Evolutionary conservation across 2,797 vertebrate genomes (phyloP).

Genomic region (Rhabdophis nuchalis): DNA sequence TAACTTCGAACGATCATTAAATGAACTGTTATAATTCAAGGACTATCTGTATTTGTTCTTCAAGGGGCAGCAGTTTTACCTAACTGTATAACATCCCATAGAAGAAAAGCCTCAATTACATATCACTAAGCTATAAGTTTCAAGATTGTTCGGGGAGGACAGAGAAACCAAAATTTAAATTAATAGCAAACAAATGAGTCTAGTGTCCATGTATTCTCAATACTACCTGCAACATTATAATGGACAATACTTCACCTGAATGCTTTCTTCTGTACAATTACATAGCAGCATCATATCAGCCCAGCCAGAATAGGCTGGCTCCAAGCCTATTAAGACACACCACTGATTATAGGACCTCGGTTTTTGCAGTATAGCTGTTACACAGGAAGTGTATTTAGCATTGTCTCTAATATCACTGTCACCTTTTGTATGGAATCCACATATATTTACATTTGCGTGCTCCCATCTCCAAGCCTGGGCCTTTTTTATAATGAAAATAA

Average conservation of each 20-base stretch:
- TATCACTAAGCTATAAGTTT: neutral
- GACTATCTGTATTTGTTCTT: neutral
- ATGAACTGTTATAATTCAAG: no score
- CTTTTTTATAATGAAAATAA: conserved; percentile 42
- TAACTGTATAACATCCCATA: neutral
- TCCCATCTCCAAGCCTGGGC: neutral
- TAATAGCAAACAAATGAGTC: neutral
- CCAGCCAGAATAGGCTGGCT: neutral
- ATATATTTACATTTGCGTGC: conserved; percentile 27
- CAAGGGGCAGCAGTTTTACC: neutral
- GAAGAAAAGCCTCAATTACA: neutral
- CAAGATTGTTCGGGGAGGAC: neutral
- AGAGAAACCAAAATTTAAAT: neutral
- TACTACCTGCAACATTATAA: neutral
- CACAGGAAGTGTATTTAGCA: conserved; percentile 10
- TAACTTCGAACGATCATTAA: no score
- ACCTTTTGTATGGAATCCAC: conserved; percentile 12
- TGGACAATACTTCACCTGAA: neutral
- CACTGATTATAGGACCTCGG: neutral
- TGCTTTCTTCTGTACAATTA: neutral
- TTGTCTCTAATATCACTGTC: conserved; percentile 31
- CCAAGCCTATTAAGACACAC: neutral
- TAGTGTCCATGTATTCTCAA: neutral
- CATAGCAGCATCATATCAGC: neutral
- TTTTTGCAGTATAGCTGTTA: neutral